phyloP scores from a whole-genome alignment of 1,140 invertebrate species.

The Drosophila insularis region DNA sequence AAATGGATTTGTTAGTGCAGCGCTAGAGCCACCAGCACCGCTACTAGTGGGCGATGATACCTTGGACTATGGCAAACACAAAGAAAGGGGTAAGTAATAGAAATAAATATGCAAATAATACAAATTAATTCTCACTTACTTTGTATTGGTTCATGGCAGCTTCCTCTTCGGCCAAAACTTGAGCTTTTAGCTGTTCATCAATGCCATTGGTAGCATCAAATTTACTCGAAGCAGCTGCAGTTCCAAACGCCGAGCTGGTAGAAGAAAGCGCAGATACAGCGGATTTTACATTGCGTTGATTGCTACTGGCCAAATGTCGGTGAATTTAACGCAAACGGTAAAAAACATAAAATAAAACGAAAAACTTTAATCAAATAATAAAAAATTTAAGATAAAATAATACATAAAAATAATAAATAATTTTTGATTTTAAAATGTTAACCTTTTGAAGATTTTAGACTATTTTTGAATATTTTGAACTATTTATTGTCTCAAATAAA shows the following conservation, averaged over 20 bases:
- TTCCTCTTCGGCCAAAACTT: slow-evolving; percentile 96
- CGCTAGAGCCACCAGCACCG: slow-evolving; percentile 83
- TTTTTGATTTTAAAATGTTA: neutral
- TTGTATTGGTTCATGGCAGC: slow-evolving; percentile 97
- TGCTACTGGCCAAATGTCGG: slow-evolving; percentile 83
- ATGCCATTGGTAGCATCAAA: slow-evolving; percentile 90
- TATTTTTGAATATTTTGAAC: too few relatives aligned
- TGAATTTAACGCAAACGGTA: slow-evolving; percentile 32
- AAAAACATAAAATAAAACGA: slow-evolving; percentile 33
- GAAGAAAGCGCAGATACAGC: slow-evolving; percentile 94
- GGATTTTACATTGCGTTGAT: slow-evolving; percentile 92
- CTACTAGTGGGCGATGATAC: slow-evolving; percentile 87
- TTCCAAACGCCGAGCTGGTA: slow-evolving; percentile 93
- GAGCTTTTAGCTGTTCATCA: slow-evolving; percentile 92
- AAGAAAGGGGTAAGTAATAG: slow-evolving; percentile 22
- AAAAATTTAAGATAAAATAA: slow-evolving; percentile 27
- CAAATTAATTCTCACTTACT: slow-evolving; percentile 84
- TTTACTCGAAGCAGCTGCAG: slow-evolving; percentile 89
- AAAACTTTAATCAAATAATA: slow-evolving; percentile 30
- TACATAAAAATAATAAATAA: slow-evolving; percentile 1
- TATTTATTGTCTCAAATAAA: too few relatives aligned
- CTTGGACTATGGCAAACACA: slow-evolving; percentile 86
- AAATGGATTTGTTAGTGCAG: slow-evolving; percentile 92
- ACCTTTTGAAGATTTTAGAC: too few relatives aligned
- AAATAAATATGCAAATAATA: neutral